Evolutionary conservation across 2,797 vertebrate genomes (phyloP), one percentile per base, ranked within the genome.

Genomic region (Megaceryle alcyon): DNA sequence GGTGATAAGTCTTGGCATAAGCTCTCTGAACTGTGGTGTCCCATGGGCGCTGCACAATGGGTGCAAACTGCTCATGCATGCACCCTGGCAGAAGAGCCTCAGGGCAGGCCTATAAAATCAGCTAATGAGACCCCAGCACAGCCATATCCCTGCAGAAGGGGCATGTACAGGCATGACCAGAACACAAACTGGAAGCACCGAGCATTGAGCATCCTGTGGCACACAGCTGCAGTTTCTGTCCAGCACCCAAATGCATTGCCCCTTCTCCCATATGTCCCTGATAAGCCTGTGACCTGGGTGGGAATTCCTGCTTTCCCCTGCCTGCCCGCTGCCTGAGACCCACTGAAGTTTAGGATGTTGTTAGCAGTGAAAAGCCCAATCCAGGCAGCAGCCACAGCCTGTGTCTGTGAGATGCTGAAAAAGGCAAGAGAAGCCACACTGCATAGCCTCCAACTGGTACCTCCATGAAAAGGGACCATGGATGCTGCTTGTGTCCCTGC

Each of bases 201-300:
- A 56, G 19, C 59, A 75, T 12, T 18, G 1, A 4, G 37, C 76
- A 78, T 20, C 35, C 54, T 1, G 0, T 10, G 37, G 59, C n/a
- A 46, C 1, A 10, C 14, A 57, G 57, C 20, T 65, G 41, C 57
- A 53, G 21, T 22, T 93, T 88, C 60, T 77, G 21, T 51, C 44
- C 28, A 11, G 51, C 17, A 14, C 23, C 21, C 3, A 0, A 53
- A 28, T 3, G 4, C 7, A 1, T 3, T 59, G 35, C 13, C 7
- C 4, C 2, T 13, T 64, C 26, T 60, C 46, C 25, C 25, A 44
- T 29, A 13, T 2, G 0, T n/a, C 25, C 29, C 53, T 44, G 33
- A 6, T 18, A 15, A 37, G 43, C 29, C 31, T 49, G 16, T 1
- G 2, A 1, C 41, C 35, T 59, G 29, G 21, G 6, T 53, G 57